Evolutionary conservation across 2,113 vertebrate species (phyloP).

Genomic region (Tragelaphus buxtoni): DNA sequence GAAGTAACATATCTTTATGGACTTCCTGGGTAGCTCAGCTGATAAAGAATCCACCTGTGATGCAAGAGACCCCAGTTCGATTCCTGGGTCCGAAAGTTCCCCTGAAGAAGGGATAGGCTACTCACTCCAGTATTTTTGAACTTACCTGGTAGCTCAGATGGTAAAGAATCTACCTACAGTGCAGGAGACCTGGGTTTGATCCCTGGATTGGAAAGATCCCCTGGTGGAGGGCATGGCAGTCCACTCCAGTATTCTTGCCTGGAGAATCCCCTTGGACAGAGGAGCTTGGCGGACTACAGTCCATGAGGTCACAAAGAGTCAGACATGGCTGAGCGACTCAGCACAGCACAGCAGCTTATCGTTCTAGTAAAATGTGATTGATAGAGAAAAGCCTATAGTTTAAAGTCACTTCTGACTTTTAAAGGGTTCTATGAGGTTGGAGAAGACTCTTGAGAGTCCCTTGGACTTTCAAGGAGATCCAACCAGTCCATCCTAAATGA

Average conservation of each 20-base stretch:
- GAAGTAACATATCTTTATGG: not conserved
- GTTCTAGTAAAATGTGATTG: not conserved
- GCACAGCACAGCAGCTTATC: not conserved
- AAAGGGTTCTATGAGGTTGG: not conserved
- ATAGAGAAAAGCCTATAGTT: not conserved
- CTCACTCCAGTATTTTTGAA: not conserved
- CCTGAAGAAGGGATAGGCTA: not conserved
- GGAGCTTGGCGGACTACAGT: not conserved
- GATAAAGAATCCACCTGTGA: not conserved
- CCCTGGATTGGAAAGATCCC: not conserved
- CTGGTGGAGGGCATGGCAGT: not conserved
- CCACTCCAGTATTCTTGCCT: not conserved
- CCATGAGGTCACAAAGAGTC: not conserved
- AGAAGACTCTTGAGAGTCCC: no score
- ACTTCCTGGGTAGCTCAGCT: not conserved
- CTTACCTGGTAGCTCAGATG: not conserved
- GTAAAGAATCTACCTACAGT: not conserved
- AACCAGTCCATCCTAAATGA: no score
- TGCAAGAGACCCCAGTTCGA: not conserved
- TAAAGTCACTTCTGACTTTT: not conserved
- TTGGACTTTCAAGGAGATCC: no score
- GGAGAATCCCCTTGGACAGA: not conserved
- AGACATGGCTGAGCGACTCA: not conserved
- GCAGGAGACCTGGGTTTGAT: not conserved
- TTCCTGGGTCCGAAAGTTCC: not conserved